A percentile compares a stretch with the other conserved stretches of the same genome.
phyloP scores from a whole-genome alignment of 2,113 vertebrate genomes.

The Brachirus orientalis region DNA sequence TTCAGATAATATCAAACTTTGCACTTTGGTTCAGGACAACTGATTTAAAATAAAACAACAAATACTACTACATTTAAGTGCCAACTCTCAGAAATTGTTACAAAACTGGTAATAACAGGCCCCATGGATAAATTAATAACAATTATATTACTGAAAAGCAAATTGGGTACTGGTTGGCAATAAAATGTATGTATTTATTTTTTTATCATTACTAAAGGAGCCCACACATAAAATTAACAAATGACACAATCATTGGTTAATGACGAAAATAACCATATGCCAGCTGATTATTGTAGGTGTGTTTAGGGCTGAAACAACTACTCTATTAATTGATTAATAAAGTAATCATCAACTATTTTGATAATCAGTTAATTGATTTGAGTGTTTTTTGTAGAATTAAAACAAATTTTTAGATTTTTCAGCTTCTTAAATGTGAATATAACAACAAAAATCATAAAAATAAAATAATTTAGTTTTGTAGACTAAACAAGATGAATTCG shows the following conservation, averaged over 20 bases:
- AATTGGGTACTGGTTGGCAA: not conserved
- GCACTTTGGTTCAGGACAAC: no score
- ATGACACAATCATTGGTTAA: not conserved
- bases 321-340: no score
- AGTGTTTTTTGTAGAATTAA: no score
- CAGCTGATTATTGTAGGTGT: not conserved
- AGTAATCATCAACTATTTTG: no score
- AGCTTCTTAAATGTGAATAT: no score
- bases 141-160: no score
- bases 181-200: not conserved
- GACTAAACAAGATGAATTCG: no score
- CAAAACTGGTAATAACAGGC: not conserved
- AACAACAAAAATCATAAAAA: no score
- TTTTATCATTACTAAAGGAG: not conserved
- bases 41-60: not conserved
- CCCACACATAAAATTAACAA: not conserved
- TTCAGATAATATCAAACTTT: no score
- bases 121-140: not conserved
- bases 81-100: not conserved
- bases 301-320: not conserved
- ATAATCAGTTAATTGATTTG: no score
- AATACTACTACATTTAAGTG: not conserved
- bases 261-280: not conserved
- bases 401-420: no score
- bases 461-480: no score